phyloP scores from a whole-genome alignment of 2,888 invertebrate genomes.

The Zaprionus lineosus region DNA sequence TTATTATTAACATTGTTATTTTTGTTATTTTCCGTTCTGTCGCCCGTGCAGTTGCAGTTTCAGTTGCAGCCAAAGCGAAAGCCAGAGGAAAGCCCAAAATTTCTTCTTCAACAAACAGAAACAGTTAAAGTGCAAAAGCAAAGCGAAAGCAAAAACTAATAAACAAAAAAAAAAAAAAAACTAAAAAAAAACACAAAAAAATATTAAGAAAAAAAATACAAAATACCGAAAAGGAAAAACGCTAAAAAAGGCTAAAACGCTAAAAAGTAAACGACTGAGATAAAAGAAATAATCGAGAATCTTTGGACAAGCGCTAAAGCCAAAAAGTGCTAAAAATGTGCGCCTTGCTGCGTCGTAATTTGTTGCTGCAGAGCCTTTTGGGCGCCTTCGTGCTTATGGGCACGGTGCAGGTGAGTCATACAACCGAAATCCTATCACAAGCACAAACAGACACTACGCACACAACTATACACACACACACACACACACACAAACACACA shows the following conservation, averaged over 20 bases:
- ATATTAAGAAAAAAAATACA: slow-evolving; percentile 1
- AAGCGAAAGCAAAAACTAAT: slow-evolving; percentile 7
- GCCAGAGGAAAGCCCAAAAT: slow-evolving; percentile 10
- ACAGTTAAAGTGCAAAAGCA: slow-evolving; percentile 22
- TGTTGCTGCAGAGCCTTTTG: slow-evolving; percentile 75
- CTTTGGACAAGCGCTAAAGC: slow-evolving; percentile 10
- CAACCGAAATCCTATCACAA: slow-evolving; percentile 8
- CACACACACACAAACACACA: slow-evolving; percentile 6
- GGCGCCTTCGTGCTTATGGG: slow-evolving; percentile 62
- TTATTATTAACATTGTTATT: slow-evolving; percentile 7
- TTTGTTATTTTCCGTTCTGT: not conserved
- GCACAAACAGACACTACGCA: slow-evolving; percentile 8
- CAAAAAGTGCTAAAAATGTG: slow-evolving; percentile 65
- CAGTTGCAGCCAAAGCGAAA: slow-evolving; percentile 38
- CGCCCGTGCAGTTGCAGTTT: slow-evolving; percentile 5
- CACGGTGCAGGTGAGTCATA: slow-evolving; percentile 75
- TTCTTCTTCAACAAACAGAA: slow-evolving; percentile 10
- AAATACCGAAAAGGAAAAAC: slow-evolving; percentile 16
- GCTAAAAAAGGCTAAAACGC: slow-evolving; percentile 7
- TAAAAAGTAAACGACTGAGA: not conserved
- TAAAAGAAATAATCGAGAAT: slow-evolving; percentile 11
- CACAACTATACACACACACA: slow-evolving; percentile 20
- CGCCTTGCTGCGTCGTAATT: slow-evolving; percentile 73
- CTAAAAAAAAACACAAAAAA: slow-evolving; percentile 3
- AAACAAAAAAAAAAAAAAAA: slow-evolving; percentile 21